phyloP scores from a whole-genome alignment of 2,113 vertebrate genomes.

The Chiloscyllium plagiosum region DNA sequence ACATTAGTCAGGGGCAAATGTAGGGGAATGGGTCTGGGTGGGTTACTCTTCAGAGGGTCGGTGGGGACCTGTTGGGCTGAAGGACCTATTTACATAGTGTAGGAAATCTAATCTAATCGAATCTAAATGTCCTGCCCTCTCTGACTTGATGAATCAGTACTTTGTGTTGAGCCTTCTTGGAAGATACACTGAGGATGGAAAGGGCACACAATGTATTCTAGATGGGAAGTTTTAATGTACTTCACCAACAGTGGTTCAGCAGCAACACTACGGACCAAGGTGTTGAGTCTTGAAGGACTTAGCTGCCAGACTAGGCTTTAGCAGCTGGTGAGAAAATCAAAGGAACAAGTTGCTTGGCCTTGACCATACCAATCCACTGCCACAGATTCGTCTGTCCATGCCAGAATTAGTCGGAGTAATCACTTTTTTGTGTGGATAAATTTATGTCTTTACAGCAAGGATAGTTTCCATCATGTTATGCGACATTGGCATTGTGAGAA shows the following conservation, averaged over 20 bases:
- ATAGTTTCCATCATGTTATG: background rate
- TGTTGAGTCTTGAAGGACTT: background rate
- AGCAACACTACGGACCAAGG: background rate
- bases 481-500: background rate
- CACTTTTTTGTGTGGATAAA: background rate
- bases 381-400: background rate
- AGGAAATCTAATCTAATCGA: too few species aligned
- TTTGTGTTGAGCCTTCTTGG: background rate
- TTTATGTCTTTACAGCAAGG: background rate
- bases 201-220: too few species aligned
- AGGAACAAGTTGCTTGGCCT: background rate
- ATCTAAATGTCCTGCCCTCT: too few species aligned
- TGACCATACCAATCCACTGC: background rate
- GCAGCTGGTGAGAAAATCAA: background rate
- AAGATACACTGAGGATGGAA: too few species aligned
- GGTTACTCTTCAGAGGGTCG: too few species aligned
- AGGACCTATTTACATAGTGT: too few species aligned
- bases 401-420: background rate
- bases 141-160: too few species aligned
- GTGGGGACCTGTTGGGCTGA: too few species aligned
- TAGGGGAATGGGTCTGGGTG: too few species aligned
- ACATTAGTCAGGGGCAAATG: too few species aligned
- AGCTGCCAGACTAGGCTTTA: background rate
- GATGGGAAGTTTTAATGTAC: too few species aligned
- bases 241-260: background rate